phyloP scores from a whole-genome alignment of 1,140 invertebrate species.

The Chironomus tepperi region DNA sequence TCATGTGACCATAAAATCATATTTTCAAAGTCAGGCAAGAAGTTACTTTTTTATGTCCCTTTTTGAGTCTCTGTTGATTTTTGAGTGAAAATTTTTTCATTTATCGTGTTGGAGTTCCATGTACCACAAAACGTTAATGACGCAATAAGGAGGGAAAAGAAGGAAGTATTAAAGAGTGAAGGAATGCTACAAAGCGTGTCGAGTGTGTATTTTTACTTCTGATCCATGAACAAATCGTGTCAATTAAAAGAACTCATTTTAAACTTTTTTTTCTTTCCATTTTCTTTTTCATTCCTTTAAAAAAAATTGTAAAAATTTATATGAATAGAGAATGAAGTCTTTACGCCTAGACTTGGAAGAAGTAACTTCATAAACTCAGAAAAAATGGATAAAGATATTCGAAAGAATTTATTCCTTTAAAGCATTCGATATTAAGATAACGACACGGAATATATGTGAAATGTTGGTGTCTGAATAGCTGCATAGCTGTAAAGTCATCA shows the following conservation, averaged over 20 bases:
- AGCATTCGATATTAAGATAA: background rate
- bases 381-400: too few relatives aligned
- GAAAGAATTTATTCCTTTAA: background rate
- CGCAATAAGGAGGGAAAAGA: background rate
- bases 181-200: constrained; percentile 17
- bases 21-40: too few relatives aligned
- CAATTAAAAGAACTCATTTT: background rate
- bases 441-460: background rate
- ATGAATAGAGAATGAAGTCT: background rate
- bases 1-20: too few relatives aligned
- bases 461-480: too few relatives aligned
- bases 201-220: constrained; percentile 14
- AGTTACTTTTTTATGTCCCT: too few relatives aligned
- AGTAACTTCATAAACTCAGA: background rate
- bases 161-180: constrained; percentile 12
- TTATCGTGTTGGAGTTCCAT: too few relatives aligned
- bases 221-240: background rate
- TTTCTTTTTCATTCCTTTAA: background rate
- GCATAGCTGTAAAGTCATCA: too few relatives aligned
- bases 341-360: background rate
- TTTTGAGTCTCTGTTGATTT: too few relatives aligned
- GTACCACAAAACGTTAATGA: background rate
- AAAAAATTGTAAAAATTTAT: background rate
- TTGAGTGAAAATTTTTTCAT: too few relatives aligned
- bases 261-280: background rate